Evolutionary conservation across 2,888 invertebrate species (phyloP), one percentile per base, ranked within the genome.

Genomic region (Drosophila robusta): DNA sequence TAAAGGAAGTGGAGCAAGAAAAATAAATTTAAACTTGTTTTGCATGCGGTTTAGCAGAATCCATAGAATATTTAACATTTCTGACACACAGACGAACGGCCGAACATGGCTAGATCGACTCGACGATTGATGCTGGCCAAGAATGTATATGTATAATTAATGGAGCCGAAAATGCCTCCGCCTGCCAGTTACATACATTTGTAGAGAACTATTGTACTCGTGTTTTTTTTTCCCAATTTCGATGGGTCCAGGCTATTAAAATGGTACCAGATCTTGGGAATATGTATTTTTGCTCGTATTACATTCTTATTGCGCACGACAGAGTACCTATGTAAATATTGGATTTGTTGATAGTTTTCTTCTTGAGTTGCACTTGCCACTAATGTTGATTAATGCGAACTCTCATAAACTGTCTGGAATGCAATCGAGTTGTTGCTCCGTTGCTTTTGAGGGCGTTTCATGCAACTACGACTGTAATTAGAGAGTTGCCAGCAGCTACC

Each of bases 391-490:
- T 47, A 57, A 32, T 32, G 46, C 50, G 22, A 46, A 41, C 16
- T 44, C 32, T 44, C 26, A 44, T 12, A 39, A 22, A 36, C 26
- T 16, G 11, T 34, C 32, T 26, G 51, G 14, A 34, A 29, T 7
- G 38, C 38, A 38, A 50, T 50, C 22, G 49, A 29, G 24, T 49
- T 32, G 18, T 41, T 18, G 18, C 2, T 42, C 3, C 3, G 46
- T 16, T 22, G 11, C 18, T 39, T 52, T 56, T 51, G 38, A 44
- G 64, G 65, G 72, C 55, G 55, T 55, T 52, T 56, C 9, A 7
- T 32, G 52, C 44, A 45, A 74, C 44, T 50, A 41, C 12, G 39
- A 26, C 38, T 60, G 72, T 71, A 66, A 71, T 71, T 51, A 46
- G 57, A 74, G 51, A 50, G 39, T 16, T 50, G 58, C 38, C 51